These are phyloP conservation scores for Diorhabda carinulata DNA, from an alignment of 1,140 invertebrate genomes.

Conservation along the genomic window DNA sequence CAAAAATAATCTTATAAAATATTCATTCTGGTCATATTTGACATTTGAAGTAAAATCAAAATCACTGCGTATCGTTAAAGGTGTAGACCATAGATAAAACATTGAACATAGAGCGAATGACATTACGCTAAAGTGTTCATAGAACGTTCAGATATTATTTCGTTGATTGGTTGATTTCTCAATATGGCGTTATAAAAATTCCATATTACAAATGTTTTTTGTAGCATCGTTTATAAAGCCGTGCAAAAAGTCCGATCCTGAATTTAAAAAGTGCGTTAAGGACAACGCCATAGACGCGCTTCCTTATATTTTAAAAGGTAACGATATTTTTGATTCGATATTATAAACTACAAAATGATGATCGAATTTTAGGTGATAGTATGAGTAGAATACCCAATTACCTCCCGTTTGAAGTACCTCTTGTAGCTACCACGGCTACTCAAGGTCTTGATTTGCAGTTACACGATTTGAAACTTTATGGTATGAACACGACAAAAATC, in stretches of 20 bases:
- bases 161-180: too few species aligned
- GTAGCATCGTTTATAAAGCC: conserved; percentile 38
- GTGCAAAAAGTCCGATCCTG: conserved; percentile 37
- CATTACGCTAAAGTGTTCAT: too few species aligned
- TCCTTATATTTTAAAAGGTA: conserved; percentile 32
- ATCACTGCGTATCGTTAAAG: too few species aligned
- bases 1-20: too few species aligned
- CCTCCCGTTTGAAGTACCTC: conserved; percentile 26
- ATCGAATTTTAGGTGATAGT: conserved; percentile 30
- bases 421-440: conserved; percentile 26
- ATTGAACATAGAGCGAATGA: too few species aligned
- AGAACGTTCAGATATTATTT: too few species aligned
- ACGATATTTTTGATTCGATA: not conserved
- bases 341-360: not conserved
- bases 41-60: too few species aligned
- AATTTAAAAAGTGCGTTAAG: conserved; percentile 40
- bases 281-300: conserved; percentile 33
- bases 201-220: conserved; percentile 15
- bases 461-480: conserved; percentile 26
- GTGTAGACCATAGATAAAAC: too few species aligned
- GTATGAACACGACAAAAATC: conserved; percentile 27
- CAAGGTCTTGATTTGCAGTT: conserved; percentile 28
- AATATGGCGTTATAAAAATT: too few species aligned
- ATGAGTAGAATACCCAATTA: conserved; percentile 27
- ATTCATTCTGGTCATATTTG: too few species aligned